Percentiles rank a stretch among this genome's conserved stretches.
Conservation (phyloP, 2,113 vertebrate genomes). For the Tragelaphus strepsiceros region DNA sequence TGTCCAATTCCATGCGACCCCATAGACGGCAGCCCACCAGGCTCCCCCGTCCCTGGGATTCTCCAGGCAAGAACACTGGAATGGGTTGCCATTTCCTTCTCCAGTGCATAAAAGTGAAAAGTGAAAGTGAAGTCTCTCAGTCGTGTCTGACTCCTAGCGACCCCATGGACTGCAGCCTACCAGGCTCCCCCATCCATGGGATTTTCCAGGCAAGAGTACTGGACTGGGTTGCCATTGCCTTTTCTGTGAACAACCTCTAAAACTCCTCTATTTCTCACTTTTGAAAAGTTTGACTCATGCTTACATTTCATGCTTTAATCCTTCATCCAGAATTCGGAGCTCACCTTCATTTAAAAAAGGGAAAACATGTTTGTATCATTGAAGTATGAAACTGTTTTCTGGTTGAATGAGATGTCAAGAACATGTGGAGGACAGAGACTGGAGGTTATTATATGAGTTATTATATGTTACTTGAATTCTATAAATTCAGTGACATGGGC, state of each 20-base stretch:
- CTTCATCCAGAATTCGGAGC: background rate
- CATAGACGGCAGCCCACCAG: too few species aligned
- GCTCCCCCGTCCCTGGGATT: too few species aligned
- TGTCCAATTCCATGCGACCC: too few species aligned
- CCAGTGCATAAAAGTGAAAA: too few species aligned
- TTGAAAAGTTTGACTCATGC: background rate
- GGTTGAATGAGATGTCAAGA: constrained; percentile 14
- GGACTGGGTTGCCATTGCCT: too few species aligned
- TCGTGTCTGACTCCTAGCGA: too few species aligned
- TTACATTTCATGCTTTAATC: background rate
- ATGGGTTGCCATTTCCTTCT: too few species aligned
- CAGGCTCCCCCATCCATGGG: too few species aligned
- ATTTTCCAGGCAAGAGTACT: too few species aligned
- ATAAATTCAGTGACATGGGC: background rate
- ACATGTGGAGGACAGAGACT: background rate
- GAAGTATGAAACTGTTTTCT: background rate
- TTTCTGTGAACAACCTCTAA: background rate
- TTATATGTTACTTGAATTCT: constrained; percentile 22
- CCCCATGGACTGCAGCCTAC: too few species aligned
- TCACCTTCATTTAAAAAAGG: background rate
- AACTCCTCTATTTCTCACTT: background rate
- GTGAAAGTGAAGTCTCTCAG: too few species aligned
- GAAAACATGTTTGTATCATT: background rate
- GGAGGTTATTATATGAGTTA: background rate
- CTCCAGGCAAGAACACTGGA: too few species aligned